Evolutionary conservation across 2,797 vertebrate species (phyloP).

Genomic region (Momotus momota): DNA sequence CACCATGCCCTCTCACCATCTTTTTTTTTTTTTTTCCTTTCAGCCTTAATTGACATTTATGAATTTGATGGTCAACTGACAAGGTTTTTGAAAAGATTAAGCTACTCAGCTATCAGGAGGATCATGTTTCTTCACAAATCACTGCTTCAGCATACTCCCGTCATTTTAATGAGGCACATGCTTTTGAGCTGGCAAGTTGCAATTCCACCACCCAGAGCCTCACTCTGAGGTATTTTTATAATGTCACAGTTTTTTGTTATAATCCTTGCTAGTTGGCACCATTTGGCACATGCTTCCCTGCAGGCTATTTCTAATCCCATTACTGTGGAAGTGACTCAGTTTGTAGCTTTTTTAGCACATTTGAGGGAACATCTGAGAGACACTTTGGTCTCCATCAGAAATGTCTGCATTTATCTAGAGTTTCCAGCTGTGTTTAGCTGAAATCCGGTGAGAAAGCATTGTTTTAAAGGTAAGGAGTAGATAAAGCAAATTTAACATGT

Average conservation of each 20-base stretch:
- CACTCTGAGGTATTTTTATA: conserved; percentile 76
- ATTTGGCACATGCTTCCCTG: conserved; percentile 81
- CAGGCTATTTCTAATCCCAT: conserved; percentile 81
- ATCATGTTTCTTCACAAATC: conserved; percentile 62
- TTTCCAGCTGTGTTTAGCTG: conserved; percentile 85
- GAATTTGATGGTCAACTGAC: conserved; percentile 62
- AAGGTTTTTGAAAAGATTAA: conserved; percentile 43
- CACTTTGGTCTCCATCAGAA: conserved; percentile 76
- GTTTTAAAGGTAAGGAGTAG: conserved; percentile 68
- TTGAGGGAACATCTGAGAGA: conserved; percentile 77
- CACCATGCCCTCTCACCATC: not conserved
- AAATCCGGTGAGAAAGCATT: conserved; percentile 79
- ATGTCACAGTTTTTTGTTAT: conserved; percentile 75
- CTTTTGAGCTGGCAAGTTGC: conserved; percentile 68
- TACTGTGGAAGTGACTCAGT: conserved; percentile 74
- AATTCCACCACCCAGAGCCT: conserved; percentile 63
- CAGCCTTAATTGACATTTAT: conserved; percentile 24
- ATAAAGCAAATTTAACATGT: conserved; percentile 72
- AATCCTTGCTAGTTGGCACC: conserved; percentile 74
- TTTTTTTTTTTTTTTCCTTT: not conserved
- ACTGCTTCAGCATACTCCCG: not conserved
- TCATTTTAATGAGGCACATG: conserved; percentile 71
- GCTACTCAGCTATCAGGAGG: conserved; percentile 44
- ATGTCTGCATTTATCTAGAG: conserved; percentile 84
- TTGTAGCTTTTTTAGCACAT: conserved; percentile 76